A percentile compares a stretch with the other conserved stretches of the same genome.
Conservation (phyloP, 2,797 vertebrate genomes). For the Lacerta viridis region DNA sequence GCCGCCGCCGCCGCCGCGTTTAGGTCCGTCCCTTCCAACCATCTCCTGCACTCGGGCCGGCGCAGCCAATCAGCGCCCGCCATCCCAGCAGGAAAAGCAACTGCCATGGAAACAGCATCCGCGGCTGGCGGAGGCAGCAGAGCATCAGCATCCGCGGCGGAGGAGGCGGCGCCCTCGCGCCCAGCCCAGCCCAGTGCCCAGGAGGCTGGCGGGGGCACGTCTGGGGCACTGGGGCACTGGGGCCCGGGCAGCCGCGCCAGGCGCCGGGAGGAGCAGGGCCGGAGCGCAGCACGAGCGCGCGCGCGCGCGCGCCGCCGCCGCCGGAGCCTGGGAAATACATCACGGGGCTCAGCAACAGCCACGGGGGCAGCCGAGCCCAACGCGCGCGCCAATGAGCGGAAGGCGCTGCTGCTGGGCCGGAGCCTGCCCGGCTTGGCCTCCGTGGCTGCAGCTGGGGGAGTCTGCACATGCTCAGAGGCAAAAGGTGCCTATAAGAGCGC, state of each 20-base stretch:
- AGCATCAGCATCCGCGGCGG: slow-evolving; percentile 24
- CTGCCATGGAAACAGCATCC: slow-evolving; percentile 61
- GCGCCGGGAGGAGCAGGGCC: slow-evolving; percentile 39
- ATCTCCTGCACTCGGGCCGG: background rate
- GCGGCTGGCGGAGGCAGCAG: slow-evolving; percentile 45
- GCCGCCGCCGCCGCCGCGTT: background rate
- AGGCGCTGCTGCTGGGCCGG: too few species aligned
- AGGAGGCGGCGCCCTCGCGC: slow-evolving; percentile 31
- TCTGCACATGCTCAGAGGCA: background rate
- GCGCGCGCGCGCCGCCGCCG: background rate
- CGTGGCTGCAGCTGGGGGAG: accelerated
- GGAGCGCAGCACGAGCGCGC: too few species aligned
- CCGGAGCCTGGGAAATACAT: too few species aligned
- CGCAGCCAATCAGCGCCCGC: slow-evolving; percentile 42
- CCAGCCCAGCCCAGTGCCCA: slow-evolving; percentile 6
- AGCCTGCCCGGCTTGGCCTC: too few species aligned
- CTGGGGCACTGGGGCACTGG: slow-evolving; percentile 39
- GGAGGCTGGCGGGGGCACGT: slow-evolving; percentile 53
- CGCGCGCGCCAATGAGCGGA: too few species aligned
- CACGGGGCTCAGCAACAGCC: background rate
- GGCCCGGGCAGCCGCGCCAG: slow-evolving; percentile 50
- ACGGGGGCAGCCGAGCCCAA: background rate
- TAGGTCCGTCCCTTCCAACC: slow-evolving; percentile 22
- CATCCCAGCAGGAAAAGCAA: slow-evolving; percentile 57
- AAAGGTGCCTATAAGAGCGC: accelerated